Percentiles rank a stretch among this genome's conserved stretches.
Conservation (phyloP, 2,113 vertebrate genomes). For the Pelusios castaneus region DNA sequence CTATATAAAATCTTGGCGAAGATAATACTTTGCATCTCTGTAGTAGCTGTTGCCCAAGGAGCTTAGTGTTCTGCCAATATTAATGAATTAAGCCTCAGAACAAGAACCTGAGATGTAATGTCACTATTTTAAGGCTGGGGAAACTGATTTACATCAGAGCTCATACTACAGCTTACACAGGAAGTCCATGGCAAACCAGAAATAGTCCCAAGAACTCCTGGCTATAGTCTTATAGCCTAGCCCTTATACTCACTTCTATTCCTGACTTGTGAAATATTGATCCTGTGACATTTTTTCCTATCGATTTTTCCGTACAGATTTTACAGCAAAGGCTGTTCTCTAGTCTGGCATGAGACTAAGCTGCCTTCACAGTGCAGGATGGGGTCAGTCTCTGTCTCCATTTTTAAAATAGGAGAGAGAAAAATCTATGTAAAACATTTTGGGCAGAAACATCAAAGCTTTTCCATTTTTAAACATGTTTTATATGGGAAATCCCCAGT, state of each 20-base stretch:
- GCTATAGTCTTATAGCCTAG: background rate
- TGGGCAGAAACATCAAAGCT: conserved; percentile 20
- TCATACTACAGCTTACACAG: background rate
- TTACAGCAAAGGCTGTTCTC: background rate
- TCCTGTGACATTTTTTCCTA: background rate
- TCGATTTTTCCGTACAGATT: background rate
- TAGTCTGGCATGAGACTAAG: background rate
- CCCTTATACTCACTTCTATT: background rate
- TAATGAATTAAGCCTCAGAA: background rate
- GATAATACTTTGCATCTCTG: background rate
- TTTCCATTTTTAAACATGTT: conserved; percentile 27
- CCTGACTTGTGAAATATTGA: background rate
- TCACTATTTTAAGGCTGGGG: background rate
- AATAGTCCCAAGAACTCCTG: background rate
- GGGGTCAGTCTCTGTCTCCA: background rate
- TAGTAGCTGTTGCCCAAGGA: background rate
- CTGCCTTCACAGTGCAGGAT: conserved; percentile 7
- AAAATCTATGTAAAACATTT: conserved; percentile 3
- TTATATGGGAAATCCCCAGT: conserved; percentile 40
- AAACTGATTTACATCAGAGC: rapidly evolving
- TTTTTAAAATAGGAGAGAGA: conserved; percentile 1
- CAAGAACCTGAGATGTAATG: background rate
- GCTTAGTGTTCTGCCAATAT: background rate
- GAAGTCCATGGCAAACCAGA: background rate
- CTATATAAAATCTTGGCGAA: background rate